Conservation (phyloP, 2,797 vertebrate species). For the Hyperoplus lanceolatus region DNA sequence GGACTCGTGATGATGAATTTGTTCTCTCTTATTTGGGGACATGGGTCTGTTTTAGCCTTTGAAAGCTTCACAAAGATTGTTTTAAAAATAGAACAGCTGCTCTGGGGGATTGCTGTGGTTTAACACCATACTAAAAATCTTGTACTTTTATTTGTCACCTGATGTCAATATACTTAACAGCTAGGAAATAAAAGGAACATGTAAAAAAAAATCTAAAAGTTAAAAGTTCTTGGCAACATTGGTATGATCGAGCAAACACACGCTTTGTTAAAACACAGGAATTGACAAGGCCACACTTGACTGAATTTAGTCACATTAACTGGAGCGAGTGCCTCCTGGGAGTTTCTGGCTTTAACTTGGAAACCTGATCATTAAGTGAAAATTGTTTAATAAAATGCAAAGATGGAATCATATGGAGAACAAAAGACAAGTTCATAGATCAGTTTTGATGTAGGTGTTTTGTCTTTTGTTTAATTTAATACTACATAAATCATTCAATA, state of each 20-base stretch:
- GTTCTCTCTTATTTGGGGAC: slow-evolving; percentile 1
- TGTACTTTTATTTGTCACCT: slow-evolving; percentile 16
- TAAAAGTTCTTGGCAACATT: slow-evolving; percentile 15
- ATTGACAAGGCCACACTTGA: slow-evolving; percentile 63
- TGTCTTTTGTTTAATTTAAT: not conserved
- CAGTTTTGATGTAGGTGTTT: slow-evolving; percentile 11
- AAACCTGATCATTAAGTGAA: slow-evolving; percentile 61
- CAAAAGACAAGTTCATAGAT: slow-evolving; percentile 22
- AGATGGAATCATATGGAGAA: slow-evolving; percentile 30
- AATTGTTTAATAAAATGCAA: slow-evolving; percentile 42
- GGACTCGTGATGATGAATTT: slow-evolving; percentile 8
- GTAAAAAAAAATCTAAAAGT: slow-evolving; percentile 1
- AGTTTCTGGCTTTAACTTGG: slow-evolving; percentile 59
- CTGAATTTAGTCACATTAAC: slow-evolving; percentile 66
- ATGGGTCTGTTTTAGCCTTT: not conserved
- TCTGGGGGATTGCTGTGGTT: slow-evolving; percentile 1
- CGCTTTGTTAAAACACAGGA: slow-evolving; percentile 55
- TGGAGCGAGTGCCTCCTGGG: slow-evolving; percentile 39
- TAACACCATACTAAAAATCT: not conserved
- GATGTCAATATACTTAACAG: not conserved
- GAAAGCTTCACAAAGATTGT: slow-evolving; percentile 1
- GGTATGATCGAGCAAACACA: slow-evolving; percentile 51
- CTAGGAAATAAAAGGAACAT: not conserved
- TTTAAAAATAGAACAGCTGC: slow-evolving; percentile 30
- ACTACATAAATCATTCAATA: not conserved